Base-by-base conservation (phyloP, 1,140 invertebrate genomes). In the Brachionus manjavacas region DNA sequence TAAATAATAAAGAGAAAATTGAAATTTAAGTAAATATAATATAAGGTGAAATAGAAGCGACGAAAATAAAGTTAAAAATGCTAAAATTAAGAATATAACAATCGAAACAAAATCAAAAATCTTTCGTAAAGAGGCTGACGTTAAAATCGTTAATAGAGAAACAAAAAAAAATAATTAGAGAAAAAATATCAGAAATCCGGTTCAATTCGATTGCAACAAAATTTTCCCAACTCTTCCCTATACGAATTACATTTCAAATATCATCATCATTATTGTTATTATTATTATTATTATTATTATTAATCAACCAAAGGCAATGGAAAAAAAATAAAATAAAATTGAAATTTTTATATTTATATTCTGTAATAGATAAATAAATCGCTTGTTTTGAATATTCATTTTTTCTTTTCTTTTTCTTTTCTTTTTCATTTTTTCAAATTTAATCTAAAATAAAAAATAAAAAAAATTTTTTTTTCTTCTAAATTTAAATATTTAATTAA, bases 21-120 rank as follows among this genome's bases (percentile, higher is more conserved):
- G 52, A 35, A 60, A 60, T 60, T 60, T 20, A 20, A 20, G n/a
- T 20, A 60, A 60, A 60, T 23, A 60, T 20, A 60, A 20, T 60
- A 20, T 60, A 60, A 60, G 52, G 20, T 60, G 52, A 60, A 55
- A 16, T 55, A 60, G 16, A 60, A 20, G 52, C 4, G 52, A 60
- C 16, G 52, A 60, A 23, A 60, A 60, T 60, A 60, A 60, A 60
- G 52, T 23, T 60, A 60, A 60, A 60, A 60, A 60, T 60, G 16
- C 16, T 60, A 60, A 60, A 60, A 60, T 60, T 60, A n/a, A 60
- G 52, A 60, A 60, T 60, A 60, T 60, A 60, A 60, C 52, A 60
- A 60, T 60, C 52, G 52, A 60, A 60, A 60, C 52, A 60, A 60
- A 60, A 60, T 60, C 20, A 23, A 46, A 23, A 60, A 60, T 60